A percentile compares a stretch with the other conserved stretches of the same genome.
phyloP scores from a whole-genome alignment of 1,140 invertebrate genomes.

The Elymnias hypermnestra region DNA sequence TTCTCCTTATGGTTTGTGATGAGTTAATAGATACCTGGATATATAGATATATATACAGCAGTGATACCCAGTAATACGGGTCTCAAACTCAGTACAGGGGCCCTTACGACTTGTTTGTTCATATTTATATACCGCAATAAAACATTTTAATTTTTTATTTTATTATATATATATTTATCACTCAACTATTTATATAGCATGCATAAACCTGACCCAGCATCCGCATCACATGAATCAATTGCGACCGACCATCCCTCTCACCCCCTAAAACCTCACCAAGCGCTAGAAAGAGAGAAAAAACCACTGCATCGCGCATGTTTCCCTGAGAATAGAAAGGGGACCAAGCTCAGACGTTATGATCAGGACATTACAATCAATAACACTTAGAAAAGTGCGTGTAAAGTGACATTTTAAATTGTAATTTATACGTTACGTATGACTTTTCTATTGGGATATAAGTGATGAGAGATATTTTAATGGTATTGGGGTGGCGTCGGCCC shows the following conservation, averaged over 20 bases:
- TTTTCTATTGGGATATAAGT: neutral
- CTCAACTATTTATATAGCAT: too few relatives aligned
- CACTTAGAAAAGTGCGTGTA: constrained; percentile 28
- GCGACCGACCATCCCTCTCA: constrained; percentile 32
- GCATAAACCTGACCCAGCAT: constrained; percentile 50
- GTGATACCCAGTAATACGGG: too few relatives aligned
- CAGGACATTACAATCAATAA: constrained; percentile 52
- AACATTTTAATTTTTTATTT: too few relatives aligned
- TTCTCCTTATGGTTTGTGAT: too few relatives aligned
- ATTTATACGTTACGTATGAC: constrained; percentile 5
- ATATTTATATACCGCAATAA: too few relatives aligned
- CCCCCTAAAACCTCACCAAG: constrained; percentile 15
- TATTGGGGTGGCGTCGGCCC: neutral
- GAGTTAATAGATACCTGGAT: too few relatives aligned
- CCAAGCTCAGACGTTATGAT: constrained; percentile 27
- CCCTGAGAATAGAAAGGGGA: constrained; percentile 29
- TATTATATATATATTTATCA: too few relatives aligned
- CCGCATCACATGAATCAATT: constrained; percentile 62
- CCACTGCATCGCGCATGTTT: constrained; percentile 45
- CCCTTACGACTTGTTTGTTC: too few relatives aligned
- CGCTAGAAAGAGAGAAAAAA: constrained; percentile 27
- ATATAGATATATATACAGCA: too few relatives aligned
- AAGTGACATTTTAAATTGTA: constrained; percentile 22
- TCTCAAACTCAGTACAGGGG: too few relatives aligned
- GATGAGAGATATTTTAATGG: constrained; percentile 5